Evolutionary conservation across 2,113 vertebrate genomes (phyloP), one percentile per base, ranked within the genome.

Genomic region (Muscicapa adusta): DNA sequence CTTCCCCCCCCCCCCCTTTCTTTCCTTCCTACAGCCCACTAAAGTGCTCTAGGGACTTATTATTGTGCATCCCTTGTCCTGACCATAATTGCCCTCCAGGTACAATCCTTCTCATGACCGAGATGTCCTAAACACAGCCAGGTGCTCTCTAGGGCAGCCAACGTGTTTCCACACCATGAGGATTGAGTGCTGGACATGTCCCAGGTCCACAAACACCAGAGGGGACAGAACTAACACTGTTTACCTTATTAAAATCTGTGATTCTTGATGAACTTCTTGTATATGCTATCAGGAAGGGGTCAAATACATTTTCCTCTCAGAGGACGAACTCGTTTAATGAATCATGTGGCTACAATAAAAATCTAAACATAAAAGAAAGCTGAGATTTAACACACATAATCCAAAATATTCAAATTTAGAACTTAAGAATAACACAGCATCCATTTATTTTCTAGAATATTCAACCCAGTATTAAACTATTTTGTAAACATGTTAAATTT

Each of bases 1-100:
- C 20, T 24, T 24, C 5, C 1, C 8, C 7, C 5, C 5, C 8
- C 4, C 2, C 1, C 5, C 1, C 12, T 17, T 97, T 95, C 38
- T 29, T 97, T 96, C 97, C 97, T 97, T 97, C 95, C 97, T 94
- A 96, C 83, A 97, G 97, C 97, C 98, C 98, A 97, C 97, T 97
- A 97, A 97, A 97, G 97, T 96, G 96, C 98, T 96, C 96, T 91
- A 93, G 97, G 98, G 98, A 98, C 98, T 98, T 98, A 97, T 97
- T 97, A 98, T 86, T 94, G 96, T 94, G 96, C 96, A 97, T 98
- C 98, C 97, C 97, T 97, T 96, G 97, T 98, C 98, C 98, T 97
- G 97, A 96, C 96, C 97, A 89, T 98, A 98, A 98, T 92, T 98
- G 98, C 98, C 98, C 98, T 98, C 98, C 96, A 98, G 98, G 98